Conservation (phyloP, 2,113 vertebrate species). For the Tamias sibiricus region DNA sequence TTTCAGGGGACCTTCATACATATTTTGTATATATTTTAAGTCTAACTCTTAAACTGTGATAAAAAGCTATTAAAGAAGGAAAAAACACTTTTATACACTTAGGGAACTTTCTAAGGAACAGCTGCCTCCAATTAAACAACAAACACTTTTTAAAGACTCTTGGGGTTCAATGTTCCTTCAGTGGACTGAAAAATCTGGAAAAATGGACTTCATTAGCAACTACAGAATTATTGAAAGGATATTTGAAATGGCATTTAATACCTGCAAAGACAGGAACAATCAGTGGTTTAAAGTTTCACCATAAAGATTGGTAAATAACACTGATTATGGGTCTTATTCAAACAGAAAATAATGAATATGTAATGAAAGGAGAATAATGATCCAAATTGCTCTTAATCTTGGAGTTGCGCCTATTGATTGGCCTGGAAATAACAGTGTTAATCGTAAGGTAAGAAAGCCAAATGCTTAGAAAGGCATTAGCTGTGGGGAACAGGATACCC, state of each 20-base stretch:
- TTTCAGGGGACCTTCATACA: conserved; percentile 40
- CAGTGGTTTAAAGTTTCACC: conserved; percentile 70
- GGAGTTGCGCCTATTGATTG: conserved; percentile 66
- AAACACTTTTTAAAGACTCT: conserved; percentile 57
- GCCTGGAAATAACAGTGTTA: conserved; percentile 67
- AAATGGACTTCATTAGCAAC: conserved; percentile 74
- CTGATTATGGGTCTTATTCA: conserved; percentile 80
- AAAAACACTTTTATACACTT: conserved; percentile 32
- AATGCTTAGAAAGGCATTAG: conserved; percentile 73
- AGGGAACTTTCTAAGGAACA: conserved; percentile 72
- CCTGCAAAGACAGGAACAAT: conserved; percentile 76
- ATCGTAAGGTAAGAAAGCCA: conserved; percentile 66
- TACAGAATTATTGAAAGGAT: conserved; percentile 68
- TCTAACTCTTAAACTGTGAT: conserved; percentile 35
- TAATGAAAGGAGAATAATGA: conserved; percentile 75
- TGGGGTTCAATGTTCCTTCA: conserved; percentile 48
- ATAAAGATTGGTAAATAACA: conserved; percentile 78
- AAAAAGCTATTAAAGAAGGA: conserved; percentile 50
- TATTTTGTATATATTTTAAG: conserved; percentile 58
- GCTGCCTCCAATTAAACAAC: conserved; percentile 74
- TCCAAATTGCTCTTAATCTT: conserved; percentile 74
- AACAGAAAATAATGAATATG: conserved; percentile 72
- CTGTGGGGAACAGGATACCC: conserved; percentile 29
- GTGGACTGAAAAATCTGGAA: conserved; percentile 56
- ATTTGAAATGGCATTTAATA: conserved; percentile 78